Percentiles rank a stretch among this genome's conserved stretches.
Evolutionary conservation across 2,113 vertebrate species (phyloP).

Genomic region (Chitala chitala): DNA sequence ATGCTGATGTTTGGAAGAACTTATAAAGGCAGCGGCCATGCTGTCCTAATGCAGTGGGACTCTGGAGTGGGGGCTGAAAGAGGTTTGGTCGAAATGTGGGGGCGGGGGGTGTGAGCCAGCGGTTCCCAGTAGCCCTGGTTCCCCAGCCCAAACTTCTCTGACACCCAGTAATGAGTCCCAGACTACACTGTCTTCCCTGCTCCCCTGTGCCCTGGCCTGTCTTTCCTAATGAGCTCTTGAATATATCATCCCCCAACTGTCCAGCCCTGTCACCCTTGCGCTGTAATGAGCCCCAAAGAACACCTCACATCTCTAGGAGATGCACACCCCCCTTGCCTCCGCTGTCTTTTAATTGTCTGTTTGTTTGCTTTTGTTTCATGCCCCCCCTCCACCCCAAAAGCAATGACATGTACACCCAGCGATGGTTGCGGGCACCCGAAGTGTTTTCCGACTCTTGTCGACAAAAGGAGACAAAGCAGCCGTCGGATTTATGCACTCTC

Average conservation of each 20-base stretch:
- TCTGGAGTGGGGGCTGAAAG: background rate
- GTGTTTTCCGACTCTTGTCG: slow-evolving; percentile 19
- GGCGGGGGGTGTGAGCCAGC: background rate
- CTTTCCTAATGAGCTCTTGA: slow-evolving; percentile 61
- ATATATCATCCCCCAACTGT: slow-evolving; percentile 50
- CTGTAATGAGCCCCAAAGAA: slow-evolving; percentile 45
- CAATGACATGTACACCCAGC: slow-evolving; percentile 34
- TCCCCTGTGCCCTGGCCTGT: slow-evolving; percentile 50
- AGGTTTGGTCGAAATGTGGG: background rate
- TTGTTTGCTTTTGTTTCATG: slow-evolving; percentile 50
- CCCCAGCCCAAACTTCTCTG: slow-evolving; percentile 50
- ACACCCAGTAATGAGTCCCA: slow-evolving; percentile 60
- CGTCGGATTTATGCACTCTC: slow-evolving; percentile 1
- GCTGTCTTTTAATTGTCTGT: slow-evolving; percentile 49
- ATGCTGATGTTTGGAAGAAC: too few relatives aligned
- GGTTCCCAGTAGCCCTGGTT: slow-evolving; percentile 25
- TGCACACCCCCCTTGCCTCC: slow-evolving; percentile 1
- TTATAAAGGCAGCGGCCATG: background rate
- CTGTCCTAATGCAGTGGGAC: background rate
- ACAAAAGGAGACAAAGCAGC: slow-evolving; percentile 13
- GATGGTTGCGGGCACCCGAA: slow-evolving; percentile 29
- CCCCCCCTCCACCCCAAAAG: slow-evolving; percentile 4
- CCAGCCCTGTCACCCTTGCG: slow-evolving; percentile 41
- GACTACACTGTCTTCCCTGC: slow-evolving; percentile 53
- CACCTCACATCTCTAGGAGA: slow-evolving; percentile 42